These are phyloP conservation scores for Tetragnatha montana DNA, from an alignment of 2,888 invertebrate genomes.

Conservation along the genomic window DNA sequence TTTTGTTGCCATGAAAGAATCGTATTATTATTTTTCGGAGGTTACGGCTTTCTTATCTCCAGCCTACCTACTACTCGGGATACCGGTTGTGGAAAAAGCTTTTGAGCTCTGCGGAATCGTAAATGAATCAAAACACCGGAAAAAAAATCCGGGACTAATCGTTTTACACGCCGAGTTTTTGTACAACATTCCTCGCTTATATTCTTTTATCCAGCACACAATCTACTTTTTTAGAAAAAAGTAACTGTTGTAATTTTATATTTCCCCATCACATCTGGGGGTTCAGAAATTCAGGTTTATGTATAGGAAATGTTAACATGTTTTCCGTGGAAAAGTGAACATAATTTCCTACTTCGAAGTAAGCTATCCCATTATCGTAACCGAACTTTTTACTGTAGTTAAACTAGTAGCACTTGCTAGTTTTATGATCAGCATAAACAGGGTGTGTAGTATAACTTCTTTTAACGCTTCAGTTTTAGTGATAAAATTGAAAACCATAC, in stretches of 20 bases:
- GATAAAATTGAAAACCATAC: too few species aligned
- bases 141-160: background rate
- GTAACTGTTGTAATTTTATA: background rate
- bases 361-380: background rate
- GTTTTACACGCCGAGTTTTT: background rate
- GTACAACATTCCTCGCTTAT: background rate
- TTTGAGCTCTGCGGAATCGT: background rate
- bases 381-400: background rate
- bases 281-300: too few species aligned
- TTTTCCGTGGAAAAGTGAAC: too few species aligned
- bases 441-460: background rate
- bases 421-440: background rate
- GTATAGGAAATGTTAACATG: too few species aligned
- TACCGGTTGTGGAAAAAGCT: background rate
- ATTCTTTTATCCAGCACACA: background rate
- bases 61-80: background rate
- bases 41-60: slow-evolving; percentile 35
- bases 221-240: background rate
- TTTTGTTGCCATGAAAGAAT: slow-evolving; percentile 28
- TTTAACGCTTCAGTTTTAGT: background rate
- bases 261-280: background rate
- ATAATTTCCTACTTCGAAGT: too few species aligned
- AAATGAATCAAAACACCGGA: background rate
- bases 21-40: slow-evolving; percentile 13
- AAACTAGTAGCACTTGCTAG: background rate